Percentiles rank a stretch among this genome's conserved stretches.
phyloP scores from a whole-genome alignment of 2,113 vertebrate genomes.

The Lamprotornis superbus region DNA sequence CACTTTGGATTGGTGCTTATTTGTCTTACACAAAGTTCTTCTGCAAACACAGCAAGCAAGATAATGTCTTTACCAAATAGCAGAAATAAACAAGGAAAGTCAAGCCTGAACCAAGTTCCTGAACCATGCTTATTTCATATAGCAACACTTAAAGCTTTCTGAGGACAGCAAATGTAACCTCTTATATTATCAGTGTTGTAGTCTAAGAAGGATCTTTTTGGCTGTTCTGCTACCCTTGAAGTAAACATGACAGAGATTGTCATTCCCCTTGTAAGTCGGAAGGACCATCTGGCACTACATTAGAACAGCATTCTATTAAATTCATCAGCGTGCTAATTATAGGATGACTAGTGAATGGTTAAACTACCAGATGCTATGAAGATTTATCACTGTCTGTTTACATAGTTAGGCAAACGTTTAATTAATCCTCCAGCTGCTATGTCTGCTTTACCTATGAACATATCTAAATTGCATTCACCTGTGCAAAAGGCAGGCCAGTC shows the following conservation, averaged over 20 bases:
- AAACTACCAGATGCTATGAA: slow-evolving; percentile 66
- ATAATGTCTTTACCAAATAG: background rate
- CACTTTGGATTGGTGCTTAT: background rate
- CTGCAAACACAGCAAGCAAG: background rate
- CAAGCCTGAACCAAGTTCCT: no score
- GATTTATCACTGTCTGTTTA: slow-evolving; percentile 74
- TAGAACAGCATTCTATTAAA: slow-evolving; percentile 65
- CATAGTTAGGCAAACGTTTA: slow-evolving; percentile 63
- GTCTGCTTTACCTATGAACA: slow-evolving; percentile 22
- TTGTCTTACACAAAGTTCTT: background rate
- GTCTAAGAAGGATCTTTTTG: background rate
- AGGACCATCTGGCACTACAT: slow-evolving; percentile 68
- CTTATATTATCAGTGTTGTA: background rate
- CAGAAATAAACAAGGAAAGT: background rate
- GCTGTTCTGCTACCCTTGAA: slow-evolving; percentile 12
- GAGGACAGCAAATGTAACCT: background rate
- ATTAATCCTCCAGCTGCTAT: slow-evolving; percentile 66
- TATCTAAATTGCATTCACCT: slow-evolving; percentile 48
- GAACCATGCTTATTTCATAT: background rate
- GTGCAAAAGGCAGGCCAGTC: background rate
- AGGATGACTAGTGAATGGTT: slow-evolving; percentile 44
- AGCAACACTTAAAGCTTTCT: background rate
- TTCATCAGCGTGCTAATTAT: slow-evolving; percentile 69
- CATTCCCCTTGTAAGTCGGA: slow-evolving; percentile 58
- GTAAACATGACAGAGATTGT: slow-evolving; percentile 57